Percentiles rank a stretch among this genome's conserved stretches.
phyloP scores from a whole-genome alignment of 2,888 invertebrate genomes.

The Bhutanitis thaidina region DNA sequence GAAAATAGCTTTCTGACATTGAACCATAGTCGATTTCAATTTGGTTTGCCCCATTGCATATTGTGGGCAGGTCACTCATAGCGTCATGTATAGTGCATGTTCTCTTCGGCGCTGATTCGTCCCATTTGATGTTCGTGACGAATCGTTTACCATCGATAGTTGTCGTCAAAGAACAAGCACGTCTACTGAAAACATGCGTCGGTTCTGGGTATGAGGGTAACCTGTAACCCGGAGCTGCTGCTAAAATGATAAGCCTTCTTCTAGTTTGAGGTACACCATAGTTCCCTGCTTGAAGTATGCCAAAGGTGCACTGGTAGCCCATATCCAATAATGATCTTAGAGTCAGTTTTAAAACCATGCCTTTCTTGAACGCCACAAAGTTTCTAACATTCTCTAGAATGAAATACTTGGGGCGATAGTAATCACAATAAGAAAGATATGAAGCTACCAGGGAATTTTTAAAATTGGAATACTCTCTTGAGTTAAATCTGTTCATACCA shows the following conservation, averaged over 20 bases:
- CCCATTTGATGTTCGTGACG: slow-evolving; percentile 80
- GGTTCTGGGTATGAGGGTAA: slow-evolving; percentile 90
- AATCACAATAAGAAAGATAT: slow-evolving; percentile 91
- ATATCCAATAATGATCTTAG: slow-evolving; percentile 87
- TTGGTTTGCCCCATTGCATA: slow-evolving; percentile 84
- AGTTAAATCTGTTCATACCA: slow-evolving; percentile 93
- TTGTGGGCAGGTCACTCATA: slow-evolving; percentile 89
- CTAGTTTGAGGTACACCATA: slow-evolving; percentile 92
- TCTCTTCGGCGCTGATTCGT: slow-evolving; percentile 85
- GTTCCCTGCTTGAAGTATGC: slow-evolving; percentile 91
- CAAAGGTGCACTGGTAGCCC: slow-evolving; percentile 94
- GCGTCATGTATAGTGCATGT: slow-evolving; percentile 90
- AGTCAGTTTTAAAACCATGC: slow-evolving; percentile 90
- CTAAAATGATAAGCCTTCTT: slow-evolving; percentile 87
- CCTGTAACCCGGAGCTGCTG: slow-evolving; percentile 88
- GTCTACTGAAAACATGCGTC: slow-evolving; percentile 85
- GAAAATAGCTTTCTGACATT: slow-evolving; percentile 87
- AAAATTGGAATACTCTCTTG: slow-evolving; percentile 89
- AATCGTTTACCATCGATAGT: slow-evolving; percentile 71
- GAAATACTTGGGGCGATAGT: slow-evolving; percentile 90
- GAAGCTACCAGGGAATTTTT: slow-evolving; percentile 92
- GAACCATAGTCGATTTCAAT: slow-evolving; percentile 86
- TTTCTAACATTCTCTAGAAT: slow-evolving; percentile 92
- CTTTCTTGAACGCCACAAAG: slow-evolving; percentile 90
- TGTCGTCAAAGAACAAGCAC: slow-evolving; percentile 80